A percentile compares a stretch with the other conserved stretches of the same genome.
These are phyloP conservation scores for Allolobophora icterica DNA, from an alignment of 2,888 invertebrate genomes.

Conservation along the genomic window DNA sequence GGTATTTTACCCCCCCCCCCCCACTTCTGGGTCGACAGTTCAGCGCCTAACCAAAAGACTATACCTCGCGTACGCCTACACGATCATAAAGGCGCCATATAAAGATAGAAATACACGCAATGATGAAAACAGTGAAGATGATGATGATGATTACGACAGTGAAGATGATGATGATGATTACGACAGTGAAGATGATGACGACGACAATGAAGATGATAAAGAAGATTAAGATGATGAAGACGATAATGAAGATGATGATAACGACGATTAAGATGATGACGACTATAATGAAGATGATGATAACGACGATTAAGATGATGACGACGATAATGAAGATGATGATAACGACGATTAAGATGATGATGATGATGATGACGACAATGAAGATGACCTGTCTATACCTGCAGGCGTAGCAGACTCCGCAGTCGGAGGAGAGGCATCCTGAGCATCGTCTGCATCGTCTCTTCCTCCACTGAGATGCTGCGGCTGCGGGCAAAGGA, in stretches of 20 bases:
- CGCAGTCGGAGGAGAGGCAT: neutral
- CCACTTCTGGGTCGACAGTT: too few relatives aligned
- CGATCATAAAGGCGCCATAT: too few relatives aligned
- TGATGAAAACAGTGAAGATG: neutral
- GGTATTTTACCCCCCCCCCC: too few relatives aligned
- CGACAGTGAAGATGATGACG: neutral
- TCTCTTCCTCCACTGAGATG: slow-evolving; percentile 18
- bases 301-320: neutral
- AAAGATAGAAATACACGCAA: too few relatives aligned
- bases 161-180: neutral
- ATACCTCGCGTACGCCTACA: too few relatives aligned
- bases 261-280: too few relatives aligned
- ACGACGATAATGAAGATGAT: neutral
- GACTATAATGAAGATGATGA: neutral
- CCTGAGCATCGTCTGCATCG: neutral
- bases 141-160: too few relatives aligned
- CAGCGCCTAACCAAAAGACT: too few relatives aligned
- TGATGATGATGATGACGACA: neutral
- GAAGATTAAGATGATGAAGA: too few relatives aligned
- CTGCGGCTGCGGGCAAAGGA: neutral
- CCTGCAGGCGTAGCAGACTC: slow-evolving; percentile 24
- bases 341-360: neutral
- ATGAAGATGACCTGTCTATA: neutral
- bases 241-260: neutral
- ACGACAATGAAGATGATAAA: neutral